phyloP scores from a whole-genome alignment of 2,888 invertebrate genomes.

The Drosophila picticornis region DNA sequence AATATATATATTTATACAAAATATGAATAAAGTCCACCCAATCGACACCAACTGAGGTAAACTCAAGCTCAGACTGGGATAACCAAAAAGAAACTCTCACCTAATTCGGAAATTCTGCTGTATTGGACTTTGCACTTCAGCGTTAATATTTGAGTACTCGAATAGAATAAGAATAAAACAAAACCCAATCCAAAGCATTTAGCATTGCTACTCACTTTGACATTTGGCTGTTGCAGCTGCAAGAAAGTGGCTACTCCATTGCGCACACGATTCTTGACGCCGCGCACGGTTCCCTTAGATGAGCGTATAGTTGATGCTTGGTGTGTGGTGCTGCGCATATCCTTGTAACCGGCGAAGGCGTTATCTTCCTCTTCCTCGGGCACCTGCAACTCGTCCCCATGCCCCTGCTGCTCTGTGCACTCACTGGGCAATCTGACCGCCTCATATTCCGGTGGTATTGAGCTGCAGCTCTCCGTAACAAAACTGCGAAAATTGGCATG shows the following conservation, averaged over 20 bases:
- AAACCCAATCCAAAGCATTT: background rate
- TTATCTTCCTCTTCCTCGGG: conserved; percentile 85
- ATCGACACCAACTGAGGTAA: background rate
- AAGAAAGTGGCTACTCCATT: conserved; percentile 98
- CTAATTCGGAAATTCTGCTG: background rate
- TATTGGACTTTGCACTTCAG: background rate
- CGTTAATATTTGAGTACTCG: background rate
- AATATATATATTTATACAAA: background rate
- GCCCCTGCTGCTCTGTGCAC: background rate
- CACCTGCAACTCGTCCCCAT: background rate
- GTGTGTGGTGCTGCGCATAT: conserved; percentile 86
- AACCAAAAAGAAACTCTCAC: background rate
- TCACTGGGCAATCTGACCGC: conserved; percentile 4
- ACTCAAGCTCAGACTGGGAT: background rate
- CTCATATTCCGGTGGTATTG: conserved; percentile 29
- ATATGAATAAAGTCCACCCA: background rate
- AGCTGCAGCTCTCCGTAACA: conserved; percentile 25
- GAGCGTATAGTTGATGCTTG: conserved; percentile 92
- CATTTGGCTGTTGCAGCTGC: conserved; percentile 90
- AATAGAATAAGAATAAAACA: background rate
- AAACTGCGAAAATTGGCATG: conserved; percentile 80
- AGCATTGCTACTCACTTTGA: conserved; percentile 89
- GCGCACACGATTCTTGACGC: conserved; percentile 96
- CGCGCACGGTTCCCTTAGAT: conserved; percentile 96
- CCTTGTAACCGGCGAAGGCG: conserved; percentile 92